Percentiles rank a stretch among this genome's conserved stretches.
These are phyloP conservation scores for Zaprionus gabonicus DNA, from an alignment of 1,140 invertebrate genomes.

Conservation along the genomic window DNA sequence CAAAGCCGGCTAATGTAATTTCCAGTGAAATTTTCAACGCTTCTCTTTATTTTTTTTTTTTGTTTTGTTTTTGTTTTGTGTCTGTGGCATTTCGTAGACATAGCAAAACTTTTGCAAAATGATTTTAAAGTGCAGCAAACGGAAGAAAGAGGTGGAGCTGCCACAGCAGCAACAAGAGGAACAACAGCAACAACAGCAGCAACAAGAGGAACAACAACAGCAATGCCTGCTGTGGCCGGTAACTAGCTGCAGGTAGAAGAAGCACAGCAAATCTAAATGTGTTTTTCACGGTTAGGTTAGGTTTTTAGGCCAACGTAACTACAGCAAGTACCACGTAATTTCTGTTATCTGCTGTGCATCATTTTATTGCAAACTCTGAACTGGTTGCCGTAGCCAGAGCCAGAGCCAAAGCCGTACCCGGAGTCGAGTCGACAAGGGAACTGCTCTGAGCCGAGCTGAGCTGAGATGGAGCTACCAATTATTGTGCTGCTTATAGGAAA, in stretches of 20 bases:
- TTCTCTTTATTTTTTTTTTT: conserved; percentile 39
- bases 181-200: conserved; percentile 15
- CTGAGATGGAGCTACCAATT: conserved; percentile 64
- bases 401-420: background rate
- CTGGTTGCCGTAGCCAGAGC: conserved; percentile 18
- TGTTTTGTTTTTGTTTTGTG: background rate
- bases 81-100: conserved; percentile 37
- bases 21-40: conserved; percentile 75
- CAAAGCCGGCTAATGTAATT: conserved; percentile 66
- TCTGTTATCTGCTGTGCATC: conserved; percentile 78
- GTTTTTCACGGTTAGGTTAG: conserved; percentile 73
- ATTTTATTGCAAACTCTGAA: conserved; percentile 74
- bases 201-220: conserved; percentile 16
- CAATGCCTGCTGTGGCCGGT: conserved; percentile 29
- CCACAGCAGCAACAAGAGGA: conserved; percentile 37
- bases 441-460: background rate
- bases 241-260: conserved; percentile 47
- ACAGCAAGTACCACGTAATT: conserved; percentile 62
- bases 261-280: conserved; percentile 66
- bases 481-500: conserved; percentile 54
- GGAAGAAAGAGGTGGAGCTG: conserved; percentile 63
- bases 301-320: conserved; percentile 72
- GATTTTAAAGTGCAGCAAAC: conserved; percentile 75
- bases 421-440: background rate
- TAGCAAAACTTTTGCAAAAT: conserved; percentile 64